A percentile compares a stretch with the other conserved stretches of the same genome.
Conservation (phyloP, 2,888 invertebrate species). For the Salticus scenicus region DNA sequence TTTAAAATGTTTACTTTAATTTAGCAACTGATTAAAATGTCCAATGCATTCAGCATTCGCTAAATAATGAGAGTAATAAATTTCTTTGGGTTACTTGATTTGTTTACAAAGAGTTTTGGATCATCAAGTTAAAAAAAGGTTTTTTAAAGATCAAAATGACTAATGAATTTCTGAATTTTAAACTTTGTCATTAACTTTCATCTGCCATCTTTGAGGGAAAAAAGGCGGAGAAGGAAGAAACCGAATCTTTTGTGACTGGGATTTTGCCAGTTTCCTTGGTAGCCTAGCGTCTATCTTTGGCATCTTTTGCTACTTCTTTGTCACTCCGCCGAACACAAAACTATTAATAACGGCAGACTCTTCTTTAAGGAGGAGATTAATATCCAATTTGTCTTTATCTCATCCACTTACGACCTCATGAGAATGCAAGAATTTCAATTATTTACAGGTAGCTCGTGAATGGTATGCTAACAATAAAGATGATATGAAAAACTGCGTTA, state of each 20-base stretch:
- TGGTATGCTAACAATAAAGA: neutral
- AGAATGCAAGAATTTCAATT: slow-evolving; percentile 49
- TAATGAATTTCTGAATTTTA: slow-evolving; percentile 58
- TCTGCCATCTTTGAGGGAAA: slow-evolving; percentile 24
- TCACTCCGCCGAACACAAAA: slow-evolving; percentile 53
- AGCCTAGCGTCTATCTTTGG: slow-evolving; percentile 54
- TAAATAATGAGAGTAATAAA: neutral
- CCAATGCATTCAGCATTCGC: too few species aligned
- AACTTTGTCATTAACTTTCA: slow-evolving; percentile 65
- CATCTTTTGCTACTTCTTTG: slow-evolving; percentile 69
- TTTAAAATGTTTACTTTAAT: too few species aligned
- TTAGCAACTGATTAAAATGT: too few species aligned
- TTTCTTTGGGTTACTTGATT: slow-evolving; percentile 31
- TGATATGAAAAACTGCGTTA: too few species aligned
- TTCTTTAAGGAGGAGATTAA: slow-evolving; percentile 65
- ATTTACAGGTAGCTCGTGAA: slow-evolving; percentile 44
- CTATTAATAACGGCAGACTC: slow-evolving; percentile 62
- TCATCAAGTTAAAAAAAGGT: slow-evolving; percentile 28
- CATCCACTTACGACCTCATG: slow-evolving; percentile 59
- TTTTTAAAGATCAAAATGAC: slow-evolving; percentile 23
- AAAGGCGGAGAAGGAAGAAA: slow-evolving; percentile 1
- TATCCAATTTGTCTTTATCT: slow-evolving; percentile 69
- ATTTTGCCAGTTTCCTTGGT: slow-evolving; percentile 33
- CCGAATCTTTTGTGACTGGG: slow-evolving; percentile 28
- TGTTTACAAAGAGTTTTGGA: slow-evolving; percentile 28